Percentiles rank a stretch among this genome's conserved stretches.
These are phyloP conservation scores for Amia ocellicauda DNA, from an alignment of 2,113 vertebrate species.

Conservation along the genomic window DNA sequence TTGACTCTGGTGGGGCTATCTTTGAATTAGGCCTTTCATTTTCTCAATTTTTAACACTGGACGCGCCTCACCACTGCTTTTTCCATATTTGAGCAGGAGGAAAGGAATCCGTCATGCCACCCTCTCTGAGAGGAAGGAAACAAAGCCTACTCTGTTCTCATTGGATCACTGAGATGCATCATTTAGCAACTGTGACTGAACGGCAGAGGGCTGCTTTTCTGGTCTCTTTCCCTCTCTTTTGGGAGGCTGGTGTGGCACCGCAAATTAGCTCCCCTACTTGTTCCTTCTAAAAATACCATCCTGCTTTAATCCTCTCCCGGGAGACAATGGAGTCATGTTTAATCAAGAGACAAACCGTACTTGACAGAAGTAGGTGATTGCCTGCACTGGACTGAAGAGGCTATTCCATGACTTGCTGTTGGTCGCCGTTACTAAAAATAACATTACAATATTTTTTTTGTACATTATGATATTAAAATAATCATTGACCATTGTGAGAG, in stretches of 20 bases:
- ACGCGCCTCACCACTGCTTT: too few species aligned
- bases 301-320: conserved; percentile 14
- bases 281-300: conserved; percentile 2
- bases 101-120: neutral
- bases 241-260: too few species aligned
- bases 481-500: too few species aligned
- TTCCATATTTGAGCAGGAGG: neutral
- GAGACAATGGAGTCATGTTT: conserved; percentile 3
- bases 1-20: neutral
- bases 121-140: neutral
- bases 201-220: too few species aligned
- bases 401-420: conserved; percentile 12
- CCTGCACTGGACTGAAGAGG: neutral
- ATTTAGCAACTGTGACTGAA: too few species aligned
- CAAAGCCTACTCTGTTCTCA: conserved; percentile 5
- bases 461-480: too few species aligned
- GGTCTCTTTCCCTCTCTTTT: neutral
- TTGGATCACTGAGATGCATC: neutral
- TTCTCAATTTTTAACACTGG: too few species aligned
- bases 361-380: conserved; percentile 8
- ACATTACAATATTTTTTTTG: too few species aligned
- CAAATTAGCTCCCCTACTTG: too few species aligned
- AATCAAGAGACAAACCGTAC: neutral
- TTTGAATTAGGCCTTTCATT: conserved; percentile 22
- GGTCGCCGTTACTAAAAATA: too few species aligned